Conservation (phyloP, 2,113 vertebrate genomes). For the Rhegmatorhina hoffmannsi region DNA sequence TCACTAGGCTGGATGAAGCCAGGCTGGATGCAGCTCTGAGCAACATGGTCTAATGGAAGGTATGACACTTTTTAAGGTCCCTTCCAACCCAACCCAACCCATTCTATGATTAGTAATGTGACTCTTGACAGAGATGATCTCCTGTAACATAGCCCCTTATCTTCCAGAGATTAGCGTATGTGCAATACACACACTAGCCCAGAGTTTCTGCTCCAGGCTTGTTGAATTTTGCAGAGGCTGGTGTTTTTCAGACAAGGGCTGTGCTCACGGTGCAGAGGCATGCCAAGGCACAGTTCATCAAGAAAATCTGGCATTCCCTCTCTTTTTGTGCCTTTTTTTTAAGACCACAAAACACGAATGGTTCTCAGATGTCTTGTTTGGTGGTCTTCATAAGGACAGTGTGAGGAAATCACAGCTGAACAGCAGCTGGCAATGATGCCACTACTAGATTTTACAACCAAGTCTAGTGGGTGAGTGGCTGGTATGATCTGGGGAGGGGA, state of each 20-base stretch:
- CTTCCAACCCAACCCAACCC: neutral
- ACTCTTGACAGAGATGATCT: neutral
- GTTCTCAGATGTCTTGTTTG: slow-evolving; percentile 34
- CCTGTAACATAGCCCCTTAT: neutral
- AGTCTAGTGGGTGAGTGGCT: neutral
- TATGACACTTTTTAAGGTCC: neutral
- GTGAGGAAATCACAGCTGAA: slow-evolving; percentile 25
- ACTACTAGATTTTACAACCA: neutral
- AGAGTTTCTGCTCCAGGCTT: neutral
- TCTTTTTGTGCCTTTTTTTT: neutral
- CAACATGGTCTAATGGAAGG: neutral
- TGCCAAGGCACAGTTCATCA: neutral
- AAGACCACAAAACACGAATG: neutral
- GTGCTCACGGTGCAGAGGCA: neutral
- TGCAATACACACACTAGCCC: neutral
- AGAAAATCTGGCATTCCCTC: neutral
- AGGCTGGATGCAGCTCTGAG: neutral
- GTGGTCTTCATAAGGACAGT: neutral
- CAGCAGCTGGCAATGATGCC: neutral
- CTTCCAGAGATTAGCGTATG: neutral
- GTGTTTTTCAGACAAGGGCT: neutral
- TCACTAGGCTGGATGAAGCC: neutral
- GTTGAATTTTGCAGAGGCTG: neutral
- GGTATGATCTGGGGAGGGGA: neutral
- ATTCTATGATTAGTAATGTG: neutral